phyloP scores from a whole-genome alignment of 2,888 invertebrate genomes.

The Crossocerus cetratus region DNA sequence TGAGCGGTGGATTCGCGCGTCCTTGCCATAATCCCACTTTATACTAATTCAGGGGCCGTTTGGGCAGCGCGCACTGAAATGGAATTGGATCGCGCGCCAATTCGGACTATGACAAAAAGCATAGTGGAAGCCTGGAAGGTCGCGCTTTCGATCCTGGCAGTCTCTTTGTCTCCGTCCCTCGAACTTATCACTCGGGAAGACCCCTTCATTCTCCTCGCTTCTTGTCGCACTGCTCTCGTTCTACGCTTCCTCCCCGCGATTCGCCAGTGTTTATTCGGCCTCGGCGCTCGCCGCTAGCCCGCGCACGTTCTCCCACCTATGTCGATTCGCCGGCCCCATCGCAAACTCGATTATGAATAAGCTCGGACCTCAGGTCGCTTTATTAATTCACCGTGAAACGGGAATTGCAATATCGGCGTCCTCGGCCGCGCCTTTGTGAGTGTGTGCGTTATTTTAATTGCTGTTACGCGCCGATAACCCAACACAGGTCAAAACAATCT shows the following conservation, averaged over 20 bases:
- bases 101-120: slow-evolving; percentile 37
- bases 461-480: too few relatives aligned
- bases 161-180: slow-evolving; percentile 28
- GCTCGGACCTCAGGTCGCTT: not conserved
- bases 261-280: not conserved
- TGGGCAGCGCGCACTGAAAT: slow-evolving; percentile 30
- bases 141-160: not conserved
- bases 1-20: slow-evolving; percentile 32
- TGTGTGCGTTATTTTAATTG: too few relatives aligned
- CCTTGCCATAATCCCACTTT: slow-evolving; percentile 37
- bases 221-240: slow-evolving; percentile 5
- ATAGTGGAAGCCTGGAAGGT: slow-evolving; percentile 9
- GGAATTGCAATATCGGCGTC: too few relatives aligned
- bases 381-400: slow-evolving; percentile 8
- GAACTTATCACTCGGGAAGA: slow-evolving; percentile 8
- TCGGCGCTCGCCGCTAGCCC: not conserved
- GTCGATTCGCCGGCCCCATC: too few relatives aligned
- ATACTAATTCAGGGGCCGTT: slow-evolving; percentile 47
- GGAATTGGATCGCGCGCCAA: slow-evolving; percentile 40
- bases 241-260: not conserved
- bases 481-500: too few relatives aligned
- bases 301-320: too few relatives aligned
- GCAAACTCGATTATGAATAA: too few relatives aligned
- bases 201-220: not conserved
- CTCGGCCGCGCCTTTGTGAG: too few relatives aligned